Evolutionary conservation across 2,113 vertebrate genomes (phyloP), one percentile per base, ranked within the genome.

Genomic region (Garra rufa): DNA sequence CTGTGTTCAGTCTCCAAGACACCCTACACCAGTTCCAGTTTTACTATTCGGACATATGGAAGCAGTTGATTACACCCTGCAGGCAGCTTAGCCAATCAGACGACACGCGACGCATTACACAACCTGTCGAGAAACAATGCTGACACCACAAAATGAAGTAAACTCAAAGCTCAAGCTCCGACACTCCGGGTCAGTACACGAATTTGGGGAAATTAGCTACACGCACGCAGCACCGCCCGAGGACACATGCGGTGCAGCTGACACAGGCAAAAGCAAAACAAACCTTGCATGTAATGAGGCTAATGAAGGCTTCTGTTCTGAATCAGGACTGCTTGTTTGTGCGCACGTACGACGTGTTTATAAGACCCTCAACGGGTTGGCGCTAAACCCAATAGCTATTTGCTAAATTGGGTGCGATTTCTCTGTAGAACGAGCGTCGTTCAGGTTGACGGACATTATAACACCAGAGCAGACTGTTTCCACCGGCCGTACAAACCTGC

Each of bases 1-100:
- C 83, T 28, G 65, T 15, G n/a, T 71, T 85, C 81, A 61, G 81
- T 83, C 85, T 83, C 81, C 87, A 82, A 57, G 71, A 65, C 84
- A 77, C 70, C 52, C 70, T 24, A 70, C 71, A 63, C 55, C 4
- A 13, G 77, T 81, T 82, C 81, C 50, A 38, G 28, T n/a, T 34
- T 55, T 70, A 57, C 69, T 79, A 76, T 28, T 5, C 28, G 19
- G 71, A 86, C 85, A 80, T 84, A 75, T 63, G 84, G 65, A 55
- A 50, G 38, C 55, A 81, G 82, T 76, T 73, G 82, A 85, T 85
- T 70, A 70, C 26, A 41, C 50, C 65, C 77, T 28, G 78, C 82
- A 77, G 71, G 77, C 81, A 69, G 52, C 50, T 59, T 55, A 46
- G 30, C 76, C 85, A 84, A 78, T 77, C 71, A 81, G 61, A 84